A percentile compares a stretch with the other conserved stretches of the same genome.
Evolutionary conservation across 1,140 invertebrate species (phyloP).

Genomic region (Helicoverpa zea): DNA sequence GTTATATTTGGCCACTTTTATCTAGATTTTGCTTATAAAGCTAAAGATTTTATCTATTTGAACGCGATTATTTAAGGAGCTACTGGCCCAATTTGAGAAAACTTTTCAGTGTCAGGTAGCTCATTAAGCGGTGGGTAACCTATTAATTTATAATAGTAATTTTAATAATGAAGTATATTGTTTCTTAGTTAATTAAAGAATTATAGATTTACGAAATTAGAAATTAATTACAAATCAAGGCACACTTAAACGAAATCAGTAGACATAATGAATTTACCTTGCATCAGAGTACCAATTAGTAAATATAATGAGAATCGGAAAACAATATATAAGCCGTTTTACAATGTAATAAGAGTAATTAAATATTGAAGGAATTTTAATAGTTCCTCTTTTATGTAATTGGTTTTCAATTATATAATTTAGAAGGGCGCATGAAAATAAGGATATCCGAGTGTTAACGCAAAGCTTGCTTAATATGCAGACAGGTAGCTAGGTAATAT

Average conservation of each 20-base stretch:
- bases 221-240: not conserved
- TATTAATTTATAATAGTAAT: too few species aligned
- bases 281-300: not conserved
- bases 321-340: conserved; percentile 1
- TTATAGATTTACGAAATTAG: too few species aligned
- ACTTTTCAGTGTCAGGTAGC: too few species aligned
- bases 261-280: not conserved
- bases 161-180: too few species aligned
- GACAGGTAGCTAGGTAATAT: too few species aligned
- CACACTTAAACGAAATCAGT: not conserved
- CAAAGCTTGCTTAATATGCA: not conserved
- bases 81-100: not conserved
- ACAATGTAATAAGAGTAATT: not conserved
- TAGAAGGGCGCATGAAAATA: not conserved
- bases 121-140: too few species aligned
- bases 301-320: conserved; percentile 11
- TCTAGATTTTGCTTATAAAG: too few species aligned
- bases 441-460: conserved; percentile 5
- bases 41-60: too few species aligned
- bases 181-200: too few species aligned
- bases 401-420: not conserved
- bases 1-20: too few species aligned
- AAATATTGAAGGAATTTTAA: not conserved
- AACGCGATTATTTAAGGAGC: not conserved
- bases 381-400: not conserved